Base-by-base conservation (phyloP, 2,888 invertebrate genomes). In the Panopea generosa region DNA sequence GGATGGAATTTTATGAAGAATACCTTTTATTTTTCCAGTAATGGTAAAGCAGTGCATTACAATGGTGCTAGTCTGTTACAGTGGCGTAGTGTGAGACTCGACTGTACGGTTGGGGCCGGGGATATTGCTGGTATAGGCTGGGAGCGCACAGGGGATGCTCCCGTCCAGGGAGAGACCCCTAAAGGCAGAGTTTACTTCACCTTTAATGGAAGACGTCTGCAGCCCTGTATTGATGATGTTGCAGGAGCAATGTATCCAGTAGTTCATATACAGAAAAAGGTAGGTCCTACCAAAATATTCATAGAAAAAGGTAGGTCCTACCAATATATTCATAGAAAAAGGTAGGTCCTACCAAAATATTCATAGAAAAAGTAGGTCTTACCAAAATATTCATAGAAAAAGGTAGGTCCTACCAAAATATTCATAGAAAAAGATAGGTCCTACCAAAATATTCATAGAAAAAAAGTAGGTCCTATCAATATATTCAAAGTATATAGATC, bases 11-110 rank as follows among this genome's bases (percentile, higher is more conserved):
- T n/a, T n/a, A n/a, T n/a, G n/a, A n/a, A n/a, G n/a, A n/a, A n/a
- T n/a, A n/a, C n/a, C n/a, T n/a, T n/a, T 33, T 33, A 7, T 33
- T 33, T 4, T 33, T 33, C 6, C 33, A 92, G 91, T 77, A 91
- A 91, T 85, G 92, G 93, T n/a, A 90, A 92, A 63, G 92, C 92
- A 18, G 90, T 92, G 14, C 92, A 93, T 75, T 93, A 92, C 84
- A 92, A 92, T 81, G 92, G 92, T 14, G 87, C 91, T 22, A 92
- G 92, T 79, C 83, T 92, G n/a, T 87, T 92, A 6, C 91, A 91
- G 83, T 92, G 92, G 92, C 87, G 90, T 26, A 92, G 91, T 82
- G 89, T 91, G 2, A 86, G 92, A 2, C 83, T 92, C 29, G 92
- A 92, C 69, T 87, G 90, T 14, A 77, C 79, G 2, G 84, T 92